Evolutionary conservation across 2,113 vertebrate genomes (phyloP), one percentile per base, ranked within the genome.

Genomic region (Bothrops jararaca): DNA sequence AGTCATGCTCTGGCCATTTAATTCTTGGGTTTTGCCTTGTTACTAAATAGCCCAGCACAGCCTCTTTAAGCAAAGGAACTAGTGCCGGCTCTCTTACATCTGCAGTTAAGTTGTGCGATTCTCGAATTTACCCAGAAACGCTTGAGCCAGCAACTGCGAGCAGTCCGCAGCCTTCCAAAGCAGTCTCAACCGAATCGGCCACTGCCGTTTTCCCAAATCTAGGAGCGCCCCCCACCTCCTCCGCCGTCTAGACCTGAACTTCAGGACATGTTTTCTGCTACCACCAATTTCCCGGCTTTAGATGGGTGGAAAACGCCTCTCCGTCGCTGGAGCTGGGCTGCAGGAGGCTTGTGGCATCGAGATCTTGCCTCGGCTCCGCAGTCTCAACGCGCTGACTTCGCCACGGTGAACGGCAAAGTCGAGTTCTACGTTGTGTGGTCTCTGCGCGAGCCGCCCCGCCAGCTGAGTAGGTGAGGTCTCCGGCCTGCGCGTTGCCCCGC

Each of bases 341-440:
- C 53, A 1, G 85, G 53, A 10, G 86, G 93, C 50, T 50, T 48
- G 8, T 85, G 90, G 90, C 64, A 48, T 34, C 69, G 5, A 12
- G 42, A 64, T 12, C n/a, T 1, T 0, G 2, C 2, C 24, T 9
- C 2, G 13, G 20, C 3, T 34, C 0, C 29, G 12, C 29, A n/a
- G 9, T 15, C 39, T 42, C 85, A 42, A 90, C 22, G 39, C 0
- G 1, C 26, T 23, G 86, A 23, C 34, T 39, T 5, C 1, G 48
- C 45, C 48, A 3, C 23, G 5, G 20, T 0, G 48, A 39, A 22
- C 12, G 13, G 93, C 54, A 64, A 53, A 26, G 95, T 96, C 12
- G n/a, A 96, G 4, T 98, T 98, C 94, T 98, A 97, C 39, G 97
- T 97, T 0, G 91, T 99, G 0, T 98, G 98, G 97, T 98, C 97